Conservation (phyloP, 1,140 invertebrate species). For the Drosophila parabipectinata region DNA sequence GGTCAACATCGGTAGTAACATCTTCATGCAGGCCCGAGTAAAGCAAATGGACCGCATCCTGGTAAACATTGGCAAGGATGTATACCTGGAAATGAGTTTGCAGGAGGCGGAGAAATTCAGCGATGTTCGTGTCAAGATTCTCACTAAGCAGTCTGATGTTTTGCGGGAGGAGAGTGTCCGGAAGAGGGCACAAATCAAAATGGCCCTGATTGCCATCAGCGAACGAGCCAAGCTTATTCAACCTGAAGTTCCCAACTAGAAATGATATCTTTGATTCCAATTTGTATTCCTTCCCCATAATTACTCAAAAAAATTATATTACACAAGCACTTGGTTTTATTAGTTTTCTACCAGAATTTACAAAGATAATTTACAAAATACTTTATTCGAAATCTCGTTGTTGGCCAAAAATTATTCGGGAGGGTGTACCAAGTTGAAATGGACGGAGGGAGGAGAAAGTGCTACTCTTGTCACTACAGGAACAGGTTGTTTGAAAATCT, state of each 20-base stretch:
- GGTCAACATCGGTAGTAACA: conserved; percentile 90
- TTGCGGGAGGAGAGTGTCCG: conserved; percentile 88
- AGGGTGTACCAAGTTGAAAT: conserved; percentile 2
- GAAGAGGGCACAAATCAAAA: conserved; percentile 92
- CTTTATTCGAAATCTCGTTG: conserved; percentile 3
- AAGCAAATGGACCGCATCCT: conserved; percentile 88
- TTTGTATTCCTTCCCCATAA: background rate
- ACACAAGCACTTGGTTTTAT: conserved; percentile 33
- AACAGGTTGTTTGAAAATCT: conserved; percentile 2
- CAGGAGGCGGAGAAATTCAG: conserved; percentile 90
- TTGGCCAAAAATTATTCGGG: conserved; percentile 29
- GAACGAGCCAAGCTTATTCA: conserved; percentile 85
- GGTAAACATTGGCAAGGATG: conserved; percentile 90
- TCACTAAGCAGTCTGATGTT: conserved; percentile 87
- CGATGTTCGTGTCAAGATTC: conserved; percentile 88
- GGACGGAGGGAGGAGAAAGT: background rate
- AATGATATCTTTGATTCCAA: background rate
- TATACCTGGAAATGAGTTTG: conserved; percentile 90
- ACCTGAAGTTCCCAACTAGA: conserved; percentile 4
- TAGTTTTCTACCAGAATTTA: conserved; percentile 62
- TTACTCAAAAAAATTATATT: background rate
- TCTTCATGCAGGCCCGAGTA: conserved; percentile 89
- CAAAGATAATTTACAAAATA: conserved; percentile 52
- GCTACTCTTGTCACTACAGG: background rate
- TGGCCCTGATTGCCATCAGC: conserved; percentile 88